Evolutionary conservation across 2,888 invertebrate genomes (phyloP).

Genomic region (Epiblema foenella): DNA sequence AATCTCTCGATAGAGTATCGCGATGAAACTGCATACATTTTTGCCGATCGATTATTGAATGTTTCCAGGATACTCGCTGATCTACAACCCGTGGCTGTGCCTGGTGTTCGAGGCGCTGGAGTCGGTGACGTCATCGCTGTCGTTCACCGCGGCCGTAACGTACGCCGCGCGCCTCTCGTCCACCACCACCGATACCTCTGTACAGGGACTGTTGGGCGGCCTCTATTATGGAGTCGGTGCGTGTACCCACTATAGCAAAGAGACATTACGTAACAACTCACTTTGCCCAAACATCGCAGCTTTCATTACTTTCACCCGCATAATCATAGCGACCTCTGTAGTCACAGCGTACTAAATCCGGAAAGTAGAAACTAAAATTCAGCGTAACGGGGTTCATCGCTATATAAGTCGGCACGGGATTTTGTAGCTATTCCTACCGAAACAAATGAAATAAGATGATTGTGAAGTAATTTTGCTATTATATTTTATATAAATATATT

Average conservation of each 20-base stretch:
- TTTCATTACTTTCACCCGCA: not conserved
- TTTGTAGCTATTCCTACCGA: not conserved
- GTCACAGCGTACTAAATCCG: not conserved
- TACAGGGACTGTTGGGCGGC: conserved; percentile 91
- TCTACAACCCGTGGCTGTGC: conserved; percentile 91
- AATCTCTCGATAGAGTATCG: no score
- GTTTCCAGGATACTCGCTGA: conserved; percentile 87
- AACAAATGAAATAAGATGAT: not conserved
- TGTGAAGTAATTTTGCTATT: not conserved
- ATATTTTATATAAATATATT: no score
- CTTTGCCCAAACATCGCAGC: not conserved
- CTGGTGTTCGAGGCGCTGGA: conserved; percentile 91
- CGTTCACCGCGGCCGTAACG: conserved; percentile 91
- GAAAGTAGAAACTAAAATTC: no score
- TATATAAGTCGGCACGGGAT: no score
- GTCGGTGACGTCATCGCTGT: conserved; percentile 89
- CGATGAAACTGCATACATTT: not conserved
- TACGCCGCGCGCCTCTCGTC: conserved; percentile 90
- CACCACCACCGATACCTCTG: conserved; percentile 89
- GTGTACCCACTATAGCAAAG: conserved; percentile 47
- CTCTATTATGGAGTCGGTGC: conserved; percentile 92
- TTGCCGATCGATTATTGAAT: not conserved
- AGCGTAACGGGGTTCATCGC: no score
- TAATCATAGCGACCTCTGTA: not conserved
- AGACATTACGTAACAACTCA: not conserved